Conservation (phyloP, 1,140 invertebrate species). For the Diachasma alloeum region DNA sequence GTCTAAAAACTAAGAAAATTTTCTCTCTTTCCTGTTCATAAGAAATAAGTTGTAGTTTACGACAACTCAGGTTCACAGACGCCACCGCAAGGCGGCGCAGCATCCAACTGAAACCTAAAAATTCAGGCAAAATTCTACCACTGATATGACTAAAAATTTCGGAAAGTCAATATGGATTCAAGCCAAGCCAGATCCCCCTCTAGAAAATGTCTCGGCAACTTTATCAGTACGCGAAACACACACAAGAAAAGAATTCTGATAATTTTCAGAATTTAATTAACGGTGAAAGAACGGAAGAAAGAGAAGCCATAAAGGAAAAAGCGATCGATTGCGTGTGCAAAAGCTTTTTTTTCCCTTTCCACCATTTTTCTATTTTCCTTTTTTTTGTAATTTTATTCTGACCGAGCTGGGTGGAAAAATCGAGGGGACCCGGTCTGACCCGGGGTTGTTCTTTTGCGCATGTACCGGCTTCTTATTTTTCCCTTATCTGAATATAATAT, state of each 20-base stretch:
- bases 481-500: slow-evolving; percentile 37
- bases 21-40: no score
- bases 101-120: no score
- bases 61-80: no score
- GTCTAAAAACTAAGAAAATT: no score
- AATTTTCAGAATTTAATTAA: slow-evolving; percentile 21
- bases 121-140: background rate
- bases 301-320: slow-evolving; percentile 10
- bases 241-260: background rate
- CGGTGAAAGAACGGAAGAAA: background rate
- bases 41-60: no score
- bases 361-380: background rate
- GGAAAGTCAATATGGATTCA: no score
- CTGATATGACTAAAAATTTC: background rate
- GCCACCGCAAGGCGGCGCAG: no score
- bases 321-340: slow-evolving; percentile 9
- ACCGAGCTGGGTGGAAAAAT: slow-evolving; percentile 21
- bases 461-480: slow-evolving; percentile 34
- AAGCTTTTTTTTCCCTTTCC: background rate
- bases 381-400: background rate
- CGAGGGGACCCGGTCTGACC: slow-evolving; percentile 18
- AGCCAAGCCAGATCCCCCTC: no score
- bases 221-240: no score
- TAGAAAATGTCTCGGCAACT: no score
- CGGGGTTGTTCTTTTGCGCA: slow-evolving; percentile 22